Base-by-base conservation (phyloP, 2,797 vertebrate species). In the Manis javanica region DNA sequence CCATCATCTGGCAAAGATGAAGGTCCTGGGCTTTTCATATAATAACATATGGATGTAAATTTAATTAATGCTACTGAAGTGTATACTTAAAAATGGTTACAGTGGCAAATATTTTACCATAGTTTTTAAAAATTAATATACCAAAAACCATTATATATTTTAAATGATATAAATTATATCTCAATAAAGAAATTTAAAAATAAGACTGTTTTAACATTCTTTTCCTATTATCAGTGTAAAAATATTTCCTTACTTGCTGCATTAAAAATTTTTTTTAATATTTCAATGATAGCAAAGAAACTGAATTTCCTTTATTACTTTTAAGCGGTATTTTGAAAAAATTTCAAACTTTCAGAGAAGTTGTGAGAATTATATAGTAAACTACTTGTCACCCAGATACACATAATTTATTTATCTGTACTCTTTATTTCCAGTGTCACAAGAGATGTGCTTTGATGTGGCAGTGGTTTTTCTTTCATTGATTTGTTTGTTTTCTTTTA, bases 281-380 rank as follows among this genome's bases (percentile, higher is more conserved):
- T 63, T 91, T 63, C 82, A 72, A 46, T 68, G 18, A 14, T 57
- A 90, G 31, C 39, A 46, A 94, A 90, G 55, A 85, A 26, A 42
- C 75, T 82, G 12, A 31, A 81, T 90, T 92, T 74, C 46, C 29
- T 72, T 91, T 31, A 42, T 81, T 93, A 61, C 42, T 75, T 87
- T 63, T 68, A 78, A 90, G 39, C 74, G 72, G 69, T 59, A n/a
- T 84, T 95, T 93, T 75, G 7, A 87, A 24, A 63, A 66, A 64
- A 46, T 59, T 51, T 69, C 39, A 57, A 46, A 71, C 37, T 42
- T 63, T 64, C 18, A 21, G 77, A 68, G 49, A 78, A 74, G 15
- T 64, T 94, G 39, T 10, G 23, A 89, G 39, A 63, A 82, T 57
- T 83, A 4, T 29, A 7, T 8, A 18, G 49, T 10, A 31, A 90